These are phyloP conservation scores for Lagodon rhomboides DNA, from an alignment of 2,797 vertebrate species.

Conservation along the genomic window DNA sequence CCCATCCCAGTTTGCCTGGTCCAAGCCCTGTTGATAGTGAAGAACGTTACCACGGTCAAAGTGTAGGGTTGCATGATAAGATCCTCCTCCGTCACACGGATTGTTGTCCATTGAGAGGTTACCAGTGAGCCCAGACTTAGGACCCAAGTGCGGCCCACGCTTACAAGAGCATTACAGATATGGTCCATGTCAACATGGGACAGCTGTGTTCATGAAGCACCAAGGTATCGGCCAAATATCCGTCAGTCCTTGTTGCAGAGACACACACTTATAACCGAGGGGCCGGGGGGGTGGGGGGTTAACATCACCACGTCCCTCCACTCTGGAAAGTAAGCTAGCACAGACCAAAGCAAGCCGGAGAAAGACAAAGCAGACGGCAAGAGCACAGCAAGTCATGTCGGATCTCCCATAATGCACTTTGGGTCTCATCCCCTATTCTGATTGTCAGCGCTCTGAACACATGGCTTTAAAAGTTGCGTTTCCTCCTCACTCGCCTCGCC, in stretches of 20 bases:
- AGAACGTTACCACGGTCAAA: conserved; percentile 66
- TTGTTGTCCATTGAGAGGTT: conserved; percentile 63
- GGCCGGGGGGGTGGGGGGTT: conserved; percentile 50
- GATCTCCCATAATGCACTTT: conserved; percentile 82
- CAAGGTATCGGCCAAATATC: conserved; percentile 70
- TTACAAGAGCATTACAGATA: conserved; percentile 70
- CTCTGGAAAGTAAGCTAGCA: conserved; percentile 76
- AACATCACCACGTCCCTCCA: conserved; percentile 57
- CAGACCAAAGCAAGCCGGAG: conserved; percentile 80
- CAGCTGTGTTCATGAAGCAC: conserved; percentile 78
- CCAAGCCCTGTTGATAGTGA: conserved; percentile 72
- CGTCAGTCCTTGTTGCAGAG: conserved; percentile 71
- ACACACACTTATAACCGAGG: conserved; percentile 67
- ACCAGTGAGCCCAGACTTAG: conserved; percentile 54
- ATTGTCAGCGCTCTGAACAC: conserved; percentile 89
- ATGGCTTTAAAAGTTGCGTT: conserved; percentile 83
- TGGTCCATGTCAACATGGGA: conserved; percentile 72
- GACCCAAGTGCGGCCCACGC: conserved; percentile 49
- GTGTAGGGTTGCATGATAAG: conserved; percentile 68
- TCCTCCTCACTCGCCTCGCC: conserved; percentile 52
- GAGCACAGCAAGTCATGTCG: conserved; percentile 79
- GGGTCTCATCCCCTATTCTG: conserved; percentile 80
- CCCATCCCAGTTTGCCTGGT: conserved; percentile 72
- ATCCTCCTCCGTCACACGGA: conserved; percentile 40
- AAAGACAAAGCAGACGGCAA: conserved; percentile 80